Evolutionary conservation across 2,797 vertebrate species (phyloP).

Genomic region (Mormyrops boulengeri): DNA sequence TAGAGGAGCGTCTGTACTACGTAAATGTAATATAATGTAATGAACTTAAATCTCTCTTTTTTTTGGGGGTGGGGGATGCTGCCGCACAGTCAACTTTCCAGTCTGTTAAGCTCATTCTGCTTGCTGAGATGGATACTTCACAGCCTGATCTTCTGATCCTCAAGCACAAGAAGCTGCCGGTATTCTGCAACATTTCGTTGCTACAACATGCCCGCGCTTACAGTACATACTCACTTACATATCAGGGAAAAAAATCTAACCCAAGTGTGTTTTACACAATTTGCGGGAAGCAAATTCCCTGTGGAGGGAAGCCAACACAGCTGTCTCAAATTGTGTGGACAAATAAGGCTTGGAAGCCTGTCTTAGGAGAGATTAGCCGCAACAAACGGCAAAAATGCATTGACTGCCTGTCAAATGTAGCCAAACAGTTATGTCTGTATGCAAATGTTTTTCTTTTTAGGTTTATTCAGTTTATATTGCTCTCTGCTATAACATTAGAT

Average conservation of each 20-base stretch:
- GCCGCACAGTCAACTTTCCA: constrained; percentile 69
- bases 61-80: neutral
- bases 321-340: neutral
- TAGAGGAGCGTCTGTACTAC: neutral
- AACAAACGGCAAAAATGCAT: neutral
- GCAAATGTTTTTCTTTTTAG: neutral
- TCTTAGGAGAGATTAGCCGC: neutral
- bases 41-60: neutral
- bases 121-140: constrained; percentile 62
- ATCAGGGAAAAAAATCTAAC: neutral
- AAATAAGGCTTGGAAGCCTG: neutral
- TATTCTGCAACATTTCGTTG: constrained; percentile 46
- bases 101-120: constrained; percentile 60
- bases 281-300: too few species aligned
- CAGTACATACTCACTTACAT: neutral
- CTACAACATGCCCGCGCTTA: neutral
- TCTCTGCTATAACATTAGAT: neutral
- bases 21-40: neutral
- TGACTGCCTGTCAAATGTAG: neutral
- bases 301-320: neutral
- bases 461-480: neutral
- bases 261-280: neutral
- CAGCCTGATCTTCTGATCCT: constrained; percentile 70
- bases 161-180: constrained; percentile 61
- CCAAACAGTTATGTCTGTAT: neutral